Evolutionary conservation across 2,797 vertebrate species (phyloP), one percentile per base, ranked within the genome.

Genomic region (Anabacerthia variegaticeps): DNA sequence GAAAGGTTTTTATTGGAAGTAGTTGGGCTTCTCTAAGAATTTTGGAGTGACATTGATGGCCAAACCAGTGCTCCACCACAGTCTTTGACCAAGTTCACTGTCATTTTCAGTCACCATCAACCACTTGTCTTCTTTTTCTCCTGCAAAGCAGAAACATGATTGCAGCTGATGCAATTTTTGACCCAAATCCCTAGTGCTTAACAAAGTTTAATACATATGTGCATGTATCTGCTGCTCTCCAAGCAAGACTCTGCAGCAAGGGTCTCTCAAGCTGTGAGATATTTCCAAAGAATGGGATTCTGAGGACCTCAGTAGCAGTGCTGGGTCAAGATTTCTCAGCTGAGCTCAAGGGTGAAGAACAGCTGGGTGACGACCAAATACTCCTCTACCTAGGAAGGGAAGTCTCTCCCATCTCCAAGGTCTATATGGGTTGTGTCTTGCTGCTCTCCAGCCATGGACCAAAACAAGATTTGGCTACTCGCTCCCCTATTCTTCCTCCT

Each of bases 31-130:
- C 46, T 79, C 5, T 46, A 19, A 69, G 59, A 66, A 32, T 32
- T 34, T 67, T 36, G 14, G 46, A 7, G 17, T 27, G 59, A 5
- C 2, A 7, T 41, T 95, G 85, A 13, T 36, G 15, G 34, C 12
- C 49, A 22, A 44, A 63, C 2, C 9, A 0, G 0, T 48, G 28
- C 5, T 76, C 43, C 9, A 7, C 21, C 21, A 15, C 0, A 7
- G 8, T 18, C 19, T 76, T 65, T 63, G 63, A 44, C 52, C 36
- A 52, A 18, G 9, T 7, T 48, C 21, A 6, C 19, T 37, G 7
- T 19, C 34, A 36, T 4, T 79, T 86, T 54, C 59, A 28, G 28
- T 62, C 32, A 37, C 51, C 55, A 28, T 12, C 30, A 14, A 34
- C 12, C 32, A 20, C 11, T 62, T 37, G 30, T 7, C 37, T 67